Conservation (phyloP, 2,113 vertebrate genomes). For the Leuciscus idus region DNA sequence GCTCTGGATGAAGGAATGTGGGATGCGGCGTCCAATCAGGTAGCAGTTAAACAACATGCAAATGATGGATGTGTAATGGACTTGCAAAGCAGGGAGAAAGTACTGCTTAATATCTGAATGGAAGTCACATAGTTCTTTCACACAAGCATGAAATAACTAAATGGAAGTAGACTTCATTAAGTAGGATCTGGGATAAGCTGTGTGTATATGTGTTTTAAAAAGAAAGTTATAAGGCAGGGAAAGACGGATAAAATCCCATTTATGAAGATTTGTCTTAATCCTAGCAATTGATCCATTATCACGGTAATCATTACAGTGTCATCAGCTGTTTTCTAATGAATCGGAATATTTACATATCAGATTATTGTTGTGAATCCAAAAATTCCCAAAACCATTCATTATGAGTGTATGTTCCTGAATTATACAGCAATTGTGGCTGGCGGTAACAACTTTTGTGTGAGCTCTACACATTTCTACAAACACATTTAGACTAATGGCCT, state of each 20-base stretch:
- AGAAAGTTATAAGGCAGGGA: not conserved
- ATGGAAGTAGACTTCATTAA: slow-evolving; percentile 20
- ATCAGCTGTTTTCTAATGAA: not conserved
- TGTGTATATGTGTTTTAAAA: slow-evolving; percentile 1
- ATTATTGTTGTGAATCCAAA: not conserved
- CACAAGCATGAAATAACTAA: slow-evolving; percentile 17
- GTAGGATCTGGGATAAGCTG: not conserved
- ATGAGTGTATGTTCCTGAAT: not conserved
- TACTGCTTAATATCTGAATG: slow-evolving; percentile 29
- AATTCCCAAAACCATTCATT: not conserved
- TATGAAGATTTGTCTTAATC: not conserved
- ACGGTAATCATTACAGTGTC: not conserved
- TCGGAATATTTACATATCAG: slow-evolving; percentile 7
- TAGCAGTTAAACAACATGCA: slow-evolving; percentile 29
- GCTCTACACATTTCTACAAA: slow-evolving; percentile 51
- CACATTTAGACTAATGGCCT: slow-evolving; percentile 64
- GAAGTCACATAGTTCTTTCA: slow-evolving; percentile 19
- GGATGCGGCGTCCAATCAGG: slow-evolving; percentile 37
- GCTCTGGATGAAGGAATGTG: slow-evolving; percentile 49
- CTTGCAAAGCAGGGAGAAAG: not conserved
- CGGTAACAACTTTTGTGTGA: slow-evolving; percentile 59
- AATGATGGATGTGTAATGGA: not conserved
- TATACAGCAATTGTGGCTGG: slow-evolving; percentile 24
- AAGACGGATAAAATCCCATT: not conserved
- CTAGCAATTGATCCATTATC: not conserved